Evolutionary conservation across 2,113 vertebrate species (phyloP).

Genomic region (Bujurquina vittata): DNA sequence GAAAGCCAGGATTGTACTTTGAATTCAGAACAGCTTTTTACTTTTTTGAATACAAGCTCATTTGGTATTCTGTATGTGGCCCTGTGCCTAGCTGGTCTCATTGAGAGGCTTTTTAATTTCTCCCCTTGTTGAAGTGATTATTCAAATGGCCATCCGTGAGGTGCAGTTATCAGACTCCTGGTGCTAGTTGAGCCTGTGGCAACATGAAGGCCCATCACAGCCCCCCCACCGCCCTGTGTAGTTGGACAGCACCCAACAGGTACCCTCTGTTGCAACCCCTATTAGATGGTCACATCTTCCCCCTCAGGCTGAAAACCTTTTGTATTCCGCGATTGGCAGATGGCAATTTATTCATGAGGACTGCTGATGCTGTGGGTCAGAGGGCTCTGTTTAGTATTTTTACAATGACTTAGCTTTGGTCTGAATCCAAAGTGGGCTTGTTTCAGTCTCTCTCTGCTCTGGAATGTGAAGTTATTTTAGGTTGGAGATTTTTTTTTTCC

Average conservation of each 20-base stretch:
- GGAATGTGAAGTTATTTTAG: constrained; percentile 42
- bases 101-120: constrained; percentile 80
- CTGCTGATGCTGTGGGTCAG: constrained; percentile 48
- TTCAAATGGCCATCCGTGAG: constrained; percentile 81
- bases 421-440: constrained; percentile 26
- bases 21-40: constrained; percentile 42
- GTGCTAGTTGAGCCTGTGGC: constrained; percentile 78
- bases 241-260: constrained; percentile 73
- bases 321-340: constrained; percentile 62
- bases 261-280: constrained; percentile 67
- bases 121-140: constrained; percentile 82
- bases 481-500: constrained; percentile 12
- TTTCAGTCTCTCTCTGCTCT: constrained; percentile 30
- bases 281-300: constrained; percentile 63
- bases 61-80: constrained; percentile 76
- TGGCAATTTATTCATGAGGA: constrained; percentile 60
- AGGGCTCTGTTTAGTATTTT: constrained; percentile 45
- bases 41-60: constrained; percentile 63
- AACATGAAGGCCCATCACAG: constrained; percentile 66
- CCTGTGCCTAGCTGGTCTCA: constrained; percentile 70
- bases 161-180: constrained; percentile 79
- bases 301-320: constrained; percentile 59
- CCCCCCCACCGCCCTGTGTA: constrained; percentile 29
- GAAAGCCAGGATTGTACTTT: constrained; percentile 16
- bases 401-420: constrained; percentile 49